Evolutionary conservation across 2,113 vertebrate species (phyloP).

Genomic region (Sisor rabdophorus): DNA sequence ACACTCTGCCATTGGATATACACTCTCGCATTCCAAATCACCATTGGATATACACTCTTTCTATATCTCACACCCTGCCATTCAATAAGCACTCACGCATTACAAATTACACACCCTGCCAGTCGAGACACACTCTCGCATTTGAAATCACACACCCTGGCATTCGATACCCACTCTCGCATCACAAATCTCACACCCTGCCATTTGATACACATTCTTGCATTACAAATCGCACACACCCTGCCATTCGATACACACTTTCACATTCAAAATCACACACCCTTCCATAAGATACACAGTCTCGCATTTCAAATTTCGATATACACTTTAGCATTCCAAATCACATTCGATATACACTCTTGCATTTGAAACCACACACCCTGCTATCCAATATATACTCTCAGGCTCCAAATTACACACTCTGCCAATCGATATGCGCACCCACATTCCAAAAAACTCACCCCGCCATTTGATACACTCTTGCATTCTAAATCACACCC

Average conservation of each 20-base stretch:
- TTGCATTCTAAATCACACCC: neutral
- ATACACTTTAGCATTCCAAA: too few relatives aligned
- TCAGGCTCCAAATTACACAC: neutral
- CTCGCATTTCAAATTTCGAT: too few relatives aligned
- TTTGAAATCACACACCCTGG: neutral
- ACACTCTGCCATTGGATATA: neutral
- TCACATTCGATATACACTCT: too few relatives aligned
- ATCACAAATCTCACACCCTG: neutral
- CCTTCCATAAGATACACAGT: too few relatives aligned
- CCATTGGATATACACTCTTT: neutral
- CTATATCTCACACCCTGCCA: neutral
- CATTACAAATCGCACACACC: too few relatives aligned
- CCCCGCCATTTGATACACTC: neutral
- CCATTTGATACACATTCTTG: neutral
- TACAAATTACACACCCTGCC: too few relatives aligned
- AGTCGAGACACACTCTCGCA: neutral
- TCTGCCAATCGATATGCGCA: neutral
- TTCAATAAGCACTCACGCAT: neutral
- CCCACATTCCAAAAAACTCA: neutral
- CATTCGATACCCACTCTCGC: neutral
- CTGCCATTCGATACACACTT: neutral
- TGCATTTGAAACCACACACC: too few relatives aligned
- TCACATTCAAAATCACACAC: too few relatives aligned
- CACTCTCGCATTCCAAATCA: neutral
- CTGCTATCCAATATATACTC: too few relatives aligned